Evolutionary conservation across 2,797 vertebrate genomes (phyloP).

Genomic region (Chaunax sp.): DNA sequence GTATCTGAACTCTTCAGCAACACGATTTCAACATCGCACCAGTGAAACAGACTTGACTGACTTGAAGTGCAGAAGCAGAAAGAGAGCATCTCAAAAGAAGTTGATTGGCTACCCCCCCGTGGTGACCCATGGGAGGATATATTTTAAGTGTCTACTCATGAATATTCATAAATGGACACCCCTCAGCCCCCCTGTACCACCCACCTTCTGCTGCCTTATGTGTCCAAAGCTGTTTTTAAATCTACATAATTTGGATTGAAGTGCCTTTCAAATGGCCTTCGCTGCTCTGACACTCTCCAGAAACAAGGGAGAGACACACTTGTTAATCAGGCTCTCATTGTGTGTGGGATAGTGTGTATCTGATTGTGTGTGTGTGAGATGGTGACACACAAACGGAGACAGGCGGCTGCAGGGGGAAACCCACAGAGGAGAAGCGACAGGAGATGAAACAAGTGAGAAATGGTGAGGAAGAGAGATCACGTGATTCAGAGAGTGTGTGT

Average conservation of each 20-base stretch:
- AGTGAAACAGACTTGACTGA: constrained; percentile 18
- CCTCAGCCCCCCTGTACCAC: constrained; percentile 27
- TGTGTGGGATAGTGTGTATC: constrained; percentile 30
- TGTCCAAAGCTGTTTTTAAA: constrained; percentile 82
- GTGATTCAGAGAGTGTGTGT: too few relatives aligned
- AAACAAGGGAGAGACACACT: constrained; percentile 77
- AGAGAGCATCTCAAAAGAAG: constrained; percentile 49
- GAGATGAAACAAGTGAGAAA: neutral
- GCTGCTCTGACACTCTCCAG: constrained; percentile 73
- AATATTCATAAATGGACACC: constrained; percentile 77
- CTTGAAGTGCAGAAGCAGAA: constrained; percentile 30
- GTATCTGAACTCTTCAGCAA: constrained; percentile 28
- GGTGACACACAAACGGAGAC: constrained; percentile 19
- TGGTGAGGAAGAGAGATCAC: neutral
- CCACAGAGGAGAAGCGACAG: neutral
- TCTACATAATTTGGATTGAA: constrained; percentile 85
- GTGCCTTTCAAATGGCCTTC: constrained; percentile 83
- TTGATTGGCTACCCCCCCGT: constrained; percentile 66
- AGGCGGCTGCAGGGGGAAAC: constrained; percentile 19
- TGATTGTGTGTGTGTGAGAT: constrained; percentile 16
- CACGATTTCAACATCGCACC: neutral
- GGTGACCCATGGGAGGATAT: constrained; percentile 67
- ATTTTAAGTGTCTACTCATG: constrained; percentile 72
- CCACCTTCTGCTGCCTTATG: constrained; percentile 67
- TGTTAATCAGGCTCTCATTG: constrained; percentile 81